phyloP scores from a whole-genome alignment of 2,797 vertebrate genomes.

The Gymnothorax javanicus region DNA sequence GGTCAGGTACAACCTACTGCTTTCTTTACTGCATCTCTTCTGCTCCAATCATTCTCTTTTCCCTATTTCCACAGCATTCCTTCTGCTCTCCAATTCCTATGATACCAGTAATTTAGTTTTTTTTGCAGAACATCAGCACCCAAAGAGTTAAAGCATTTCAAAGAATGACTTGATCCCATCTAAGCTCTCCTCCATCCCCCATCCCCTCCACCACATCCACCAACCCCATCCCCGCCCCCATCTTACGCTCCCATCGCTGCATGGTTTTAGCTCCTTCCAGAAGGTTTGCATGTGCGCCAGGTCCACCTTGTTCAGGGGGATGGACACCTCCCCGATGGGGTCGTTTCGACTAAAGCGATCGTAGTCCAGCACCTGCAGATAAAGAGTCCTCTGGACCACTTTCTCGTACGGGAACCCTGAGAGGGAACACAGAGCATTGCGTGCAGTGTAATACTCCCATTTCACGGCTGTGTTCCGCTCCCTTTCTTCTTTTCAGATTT shows the following conservation, averaged over 20 bases:
- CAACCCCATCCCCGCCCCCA: too few species aligned
- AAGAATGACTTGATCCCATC: too few species aligned
- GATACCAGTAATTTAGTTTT: too few species aligned
- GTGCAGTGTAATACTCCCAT: not conserved
- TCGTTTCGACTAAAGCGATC: slow-evolving; percentile 98
- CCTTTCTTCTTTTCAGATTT: not conserved
- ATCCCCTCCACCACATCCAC: too few species aligned
- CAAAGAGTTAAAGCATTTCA: too few species aligned
- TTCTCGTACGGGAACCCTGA: slow-evolving; percentile 97
- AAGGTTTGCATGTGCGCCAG: slow-evolving; percentile 96
- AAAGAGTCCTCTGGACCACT: slow-evolving; percentile 93
- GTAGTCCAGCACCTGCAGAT: slow-evolving; percentile 97
- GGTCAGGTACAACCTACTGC: not conserved
- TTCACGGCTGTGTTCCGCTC: not conserved
- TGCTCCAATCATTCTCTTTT: too few species aligned
- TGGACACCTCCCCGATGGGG: slow-evolving; percentile 96
- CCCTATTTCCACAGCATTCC: too few species aligned
- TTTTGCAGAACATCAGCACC: too few species aligned
- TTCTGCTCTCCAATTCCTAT: too few species aligned
- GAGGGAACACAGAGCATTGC: not conserved
- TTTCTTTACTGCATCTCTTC: too few species aligned
- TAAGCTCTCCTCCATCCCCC: too few species aligned
- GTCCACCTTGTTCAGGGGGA: slow-evolving; percentile 97
- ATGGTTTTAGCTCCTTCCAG: slow-evolving; percentile 99
- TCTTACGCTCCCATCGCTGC: slow-evolving; percentile 95